phyloP scores from a whole-genome alignment of 2,888 invertebrate genomes.

The Strigamia crassipes region DNA sequence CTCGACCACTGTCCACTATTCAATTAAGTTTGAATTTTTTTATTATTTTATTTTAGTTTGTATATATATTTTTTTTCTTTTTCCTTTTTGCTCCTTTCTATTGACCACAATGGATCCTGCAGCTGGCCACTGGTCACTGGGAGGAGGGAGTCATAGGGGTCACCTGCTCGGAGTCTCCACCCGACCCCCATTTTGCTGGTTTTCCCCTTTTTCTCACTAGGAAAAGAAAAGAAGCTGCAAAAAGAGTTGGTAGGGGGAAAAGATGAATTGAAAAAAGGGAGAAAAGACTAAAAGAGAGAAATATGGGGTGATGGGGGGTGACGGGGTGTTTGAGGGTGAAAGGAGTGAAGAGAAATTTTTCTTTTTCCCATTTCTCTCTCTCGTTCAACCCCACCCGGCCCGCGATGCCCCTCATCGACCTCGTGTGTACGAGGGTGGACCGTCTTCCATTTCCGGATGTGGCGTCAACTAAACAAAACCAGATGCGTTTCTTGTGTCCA shows the following conservation, averaged over 20 bases:
- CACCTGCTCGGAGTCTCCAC: background rate
- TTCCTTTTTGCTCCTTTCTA: too few relatives aligned
- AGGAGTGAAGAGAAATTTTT: background rate
- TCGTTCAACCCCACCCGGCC: background rate
- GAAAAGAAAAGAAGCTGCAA: background rate
- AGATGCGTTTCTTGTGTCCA: slow-evolving; percentile 3
- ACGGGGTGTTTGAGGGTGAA: too few relatives aligned
- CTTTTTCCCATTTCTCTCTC: background rate
- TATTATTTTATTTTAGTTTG: too few relatives aligned
- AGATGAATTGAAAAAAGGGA: slow-evolving; percentile 4
- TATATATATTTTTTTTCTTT: background rate
- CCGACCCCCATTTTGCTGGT: background rate
- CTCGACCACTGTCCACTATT: too few relatives aligned
- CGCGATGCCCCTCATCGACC: background rate
- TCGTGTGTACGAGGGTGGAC: background rate
- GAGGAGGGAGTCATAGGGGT: background rate
- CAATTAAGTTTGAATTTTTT: too few relatives aligned
- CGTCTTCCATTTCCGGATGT: slow-evolving; percentile 10
- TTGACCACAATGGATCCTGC: background rate
- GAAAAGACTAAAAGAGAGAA: background rate
- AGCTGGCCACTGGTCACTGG: slow-evolving; percentile 10
- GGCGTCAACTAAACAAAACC: slow-evolving; percentile 4
- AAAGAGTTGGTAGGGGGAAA: slow-evolving; percentile 10
- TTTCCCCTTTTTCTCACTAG: background rate
- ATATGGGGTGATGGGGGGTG: background rate